Percentiles rank a stretch among this genome's conserved stretches.
These are phyloP conservation scores for Diaphora mendica DNA, from an alignment of 2,888 invertebrate species.

Conservation along the genomic window DNA sequence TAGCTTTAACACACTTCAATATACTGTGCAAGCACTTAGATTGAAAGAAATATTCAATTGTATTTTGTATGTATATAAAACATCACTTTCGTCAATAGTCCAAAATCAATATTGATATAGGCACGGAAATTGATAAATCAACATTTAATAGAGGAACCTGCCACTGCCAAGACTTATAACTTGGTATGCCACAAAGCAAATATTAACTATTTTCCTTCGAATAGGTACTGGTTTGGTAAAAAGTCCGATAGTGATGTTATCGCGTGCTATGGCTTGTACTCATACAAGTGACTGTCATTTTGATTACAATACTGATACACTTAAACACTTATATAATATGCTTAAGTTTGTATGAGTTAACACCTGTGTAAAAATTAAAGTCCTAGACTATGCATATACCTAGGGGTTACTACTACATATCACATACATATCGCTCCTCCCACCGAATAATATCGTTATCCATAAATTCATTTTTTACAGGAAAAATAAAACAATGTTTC, in stretches of 20 bases:
- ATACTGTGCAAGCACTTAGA: background rate
- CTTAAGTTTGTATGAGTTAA: background rate
- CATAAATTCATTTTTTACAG: too few species aligned
- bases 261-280: background rate
- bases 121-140: background rate
- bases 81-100: background rate
- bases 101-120: background rate
- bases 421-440: too few species aligned
- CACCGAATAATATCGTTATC: too few species aligned
- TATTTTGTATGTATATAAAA: background rate
- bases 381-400: background rate
- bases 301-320: background rate
- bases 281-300: background rate
- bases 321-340: background rate
- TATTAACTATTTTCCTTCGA: background rate
- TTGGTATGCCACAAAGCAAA: background rate
- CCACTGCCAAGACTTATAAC: background rate
- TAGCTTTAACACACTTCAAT: background rate
- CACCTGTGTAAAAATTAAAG: background rate
- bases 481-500: too few species aligned
- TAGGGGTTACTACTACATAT: too few species aligned
- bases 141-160: background rate
- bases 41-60: background rate
- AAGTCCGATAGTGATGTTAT: background rate
- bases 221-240: background rate